phyloP scores from a whole-genome alignment of 2,888 invertebrate genomes.

The Matsumyia berberina region DNA sequence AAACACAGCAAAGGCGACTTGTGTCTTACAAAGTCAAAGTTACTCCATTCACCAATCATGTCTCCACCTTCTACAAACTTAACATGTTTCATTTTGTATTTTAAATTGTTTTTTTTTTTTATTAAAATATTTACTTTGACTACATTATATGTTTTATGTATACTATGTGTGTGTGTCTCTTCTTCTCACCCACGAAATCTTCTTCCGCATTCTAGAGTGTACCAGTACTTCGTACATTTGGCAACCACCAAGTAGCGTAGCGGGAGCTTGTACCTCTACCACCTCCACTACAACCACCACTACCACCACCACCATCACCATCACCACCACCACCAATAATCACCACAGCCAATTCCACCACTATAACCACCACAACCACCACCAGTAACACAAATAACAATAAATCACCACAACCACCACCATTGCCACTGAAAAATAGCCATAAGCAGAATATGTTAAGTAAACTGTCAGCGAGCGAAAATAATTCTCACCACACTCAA shows the following conservation, averaged over 20 bases:
- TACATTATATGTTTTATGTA: constrained; percentile 45
- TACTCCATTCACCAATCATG: too few species aligned
- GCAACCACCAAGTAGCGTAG: constrained; percentile 85
- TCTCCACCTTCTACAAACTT: neutral
- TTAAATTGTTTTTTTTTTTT: neutral
- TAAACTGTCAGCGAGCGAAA: constrained; percentile 67
- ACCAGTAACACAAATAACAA: constrained; percentile 79
- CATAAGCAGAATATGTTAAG: constrained; percentile 74
- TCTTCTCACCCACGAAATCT: constrained; percentile 72
- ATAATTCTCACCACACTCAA: constrained; percentile 77
- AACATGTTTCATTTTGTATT: constrained; percentile 7
- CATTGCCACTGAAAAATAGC: constrained; percentile 80
- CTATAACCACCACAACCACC: constrained; percentile 62
- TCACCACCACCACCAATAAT: constrained; percentile 71
- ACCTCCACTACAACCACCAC: constrained; percentile 78
- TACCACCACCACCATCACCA: constrained; percentile 72
- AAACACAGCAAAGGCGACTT: too few species aligned
- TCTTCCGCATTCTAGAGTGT: constrained; percentile 82
- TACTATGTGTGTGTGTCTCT: constrained; percentile 62
- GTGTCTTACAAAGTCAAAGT: too few species aligned
- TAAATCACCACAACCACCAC: constrained; percentile 78
- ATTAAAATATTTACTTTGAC: neutral
- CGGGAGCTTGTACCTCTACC: constrained; percentile 83
- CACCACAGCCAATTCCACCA: constrained; percentile 68
- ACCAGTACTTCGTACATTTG: constrained; percentile 85